These are phyloP conservation scores for Hycleus phaleratus DNA, from an alignment of 1,140 invertebrate species.

Conservation along the genomic window DNA sequence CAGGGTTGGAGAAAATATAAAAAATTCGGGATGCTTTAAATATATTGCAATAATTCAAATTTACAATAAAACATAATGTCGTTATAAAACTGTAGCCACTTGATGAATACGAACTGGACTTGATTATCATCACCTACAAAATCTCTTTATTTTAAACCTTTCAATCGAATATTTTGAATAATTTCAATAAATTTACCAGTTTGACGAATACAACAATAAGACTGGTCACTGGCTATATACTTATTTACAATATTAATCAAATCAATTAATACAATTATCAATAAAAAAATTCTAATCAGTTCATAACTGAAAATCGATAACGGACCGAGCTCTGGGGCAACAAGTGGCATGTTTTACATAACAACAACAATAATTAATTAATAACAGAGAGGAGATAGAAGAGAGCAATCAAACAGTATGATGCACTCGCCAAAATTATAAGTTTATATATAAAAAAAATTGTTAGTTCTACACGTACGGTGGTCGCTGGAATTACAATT, in stretches of 20 bases:
- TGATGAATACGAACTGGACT: conserved; percentile 18
- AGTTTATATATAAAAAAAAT: not conserved
- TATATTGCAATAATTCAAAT: conserved; percentile 29
- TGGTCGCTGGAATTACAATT: conserved; percentile 20
- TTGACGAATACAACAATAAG: conserved; percentile 6
- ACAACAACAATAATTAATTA: not conserved
- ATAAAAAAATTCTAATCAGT: not conserved
- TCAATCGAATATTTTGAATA: too few species aligned
- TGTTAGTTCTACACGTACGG: conserved; percentile 21
- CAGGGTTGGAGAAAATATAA: not conserved
- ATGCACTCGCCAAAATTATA: conserved; percentile 6
- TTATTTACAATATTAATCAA: conserved; percentile 9
- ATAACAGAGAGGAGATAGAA: conserved; percentile 16
- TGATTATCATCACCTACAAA: conserved; percentile 1
- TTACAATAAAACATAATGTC: conserved; percentile 27
- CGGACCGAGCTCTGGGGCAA: conserved; percentile 9
- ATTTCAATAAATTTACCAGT: not conserved
- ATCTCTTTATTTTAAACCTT: too few species aligned
- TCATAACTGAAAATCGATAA: conserved; percentile 11
- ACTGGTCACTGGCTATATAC: conserved; percentile 19
- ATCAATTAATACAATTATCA: not conserved
- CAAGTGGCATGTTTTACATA: conserved; percentile 11
- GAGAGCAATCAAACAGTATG: conserved; percentile 8
- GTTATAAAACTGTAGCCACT: conserved; percentile 23
- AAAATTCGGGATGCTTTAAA: conserved; percentile 25